These are phyloP conservation scores for Drosophila kepulauana DNA, from an alignment of 1,140 invertebrate species.

Conservation along the genomic window DNA sequence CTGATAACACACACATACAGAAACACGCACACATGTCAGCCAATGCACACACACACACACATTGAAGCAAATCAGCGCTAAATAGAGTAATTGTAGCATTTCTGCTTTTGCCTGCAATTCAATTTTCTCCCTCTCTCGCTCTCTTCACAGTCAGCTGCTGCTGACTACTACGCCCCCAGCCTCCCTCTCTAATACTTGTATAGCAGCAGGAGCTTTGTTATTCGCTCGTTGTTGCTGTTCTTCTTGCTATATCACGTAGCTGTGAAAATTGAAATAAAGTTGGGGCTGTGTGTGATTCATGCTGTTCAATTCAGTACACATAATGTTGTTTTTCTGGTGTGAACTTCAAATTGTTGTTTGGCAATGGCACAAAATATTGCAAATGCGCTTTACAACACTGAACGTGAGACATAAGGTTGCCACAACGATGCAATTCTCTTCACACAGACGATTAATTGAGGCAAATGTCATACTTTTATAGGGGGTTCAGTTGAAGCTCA, in stretches of 20 bases:
- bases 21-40: conserved; percentile 2
- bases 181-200: conserved; percentile 12
- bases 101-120: conserved; percentile 26
- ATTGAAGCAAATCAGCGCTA: conserved; percentile 48
- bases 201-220: conserved; percentile 51
- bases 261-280: conserved; percentile 68
- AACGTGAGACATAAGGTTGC: conserved; percentile 13
- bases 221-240: conserved; percentile 19
- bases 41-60: conserved; percentile 20
- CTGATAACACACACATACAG: conserved; percentile 47
- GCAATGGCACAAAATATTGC: conserved; percentile 54
- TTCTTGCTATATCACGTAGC: conserved; percentile 52
- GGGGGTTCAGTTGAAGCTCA: not conserved
- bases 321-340: conserved; percentile 35
- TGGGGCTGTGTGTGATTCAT: conserved; percentile 70
- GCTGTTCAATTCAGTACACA: conserved; percentile 34
- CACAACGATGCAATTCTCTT: not conserved
- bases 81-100: conserved; percentile 58
- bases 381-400: conserved; percentile 57
- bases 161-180: conserved; percentile 22
- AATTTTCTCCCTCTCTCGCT: conserved; percentile 18
- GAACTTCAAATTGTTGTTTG: conserved; percentile 69
- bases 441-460: no score
- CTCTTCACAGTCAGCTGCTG: conserved; percentile 47
- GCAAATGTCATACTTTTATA: no score